Percentiles rank a stretch among this genome's conserved stretches.
phyloP scores from a whole-genome alignment of 1,140 invertebrate genomes.

The Drosophila sechellia region DNA sequence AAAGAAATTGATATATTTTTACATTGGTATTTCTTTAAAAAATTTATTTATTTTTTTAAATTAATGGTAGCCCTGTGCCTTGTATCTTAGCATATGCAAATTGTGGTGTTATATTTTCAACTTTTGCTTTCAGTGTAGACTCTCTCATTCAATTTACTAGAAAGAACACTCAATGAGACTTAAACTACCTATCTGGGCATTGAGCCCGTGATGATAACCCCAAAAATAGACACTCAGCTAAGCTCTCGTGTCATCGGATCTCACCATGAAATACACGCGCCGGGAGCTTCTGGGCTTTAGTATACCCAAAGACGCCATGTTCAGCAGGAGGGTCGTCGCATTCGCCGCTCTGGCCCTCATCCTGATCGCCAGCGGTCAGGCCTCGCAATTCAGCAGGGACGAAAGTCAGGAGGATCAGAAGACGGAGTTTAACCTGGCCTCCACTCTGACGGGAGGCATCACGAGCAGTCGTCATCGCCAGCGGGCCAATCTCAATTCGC shows the following conservation, averaged over 20 bases:
- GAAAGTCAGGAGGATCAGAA: slow-evolving; percentile 55
- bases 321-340: slow-evolving; percentile 3
- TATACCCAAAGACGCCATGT: slow-evolving; percentile 45
- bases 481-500: slow-evolving; percentile 46
- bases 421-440: slow-evolving; percentile 62
- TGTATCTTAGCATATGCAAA: too few species aligned
- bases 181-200: slow-evolving; percentile 16
- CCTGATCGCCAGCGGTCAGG: slow-evolving; percentile 17
- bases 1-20: neutral
- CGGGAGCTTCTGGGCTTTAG: slow-evolving; percentile 30
- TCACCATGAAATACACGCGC: slow-evolving; percentile 30
- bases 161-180: slow-evolving; percentile 28
- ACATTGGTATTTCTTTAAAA: neutral
- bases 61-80: too few species aligned
- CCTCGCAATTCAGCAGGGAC: slow-evolving; percentile 42
- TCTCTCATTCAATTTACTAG: slow-evolving; percentile 5
- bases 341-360: slow-evolving; percentile 26
- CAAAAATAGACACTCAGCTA: slow-evolving; percentile 7
- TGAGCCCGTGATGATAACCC: slow-evolving; percentile 56
- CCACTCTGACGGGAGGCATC: slow-evolving; percentile 60
- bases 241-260: neutral
- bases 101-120: too few species aligned
- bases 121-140: slow-evolving; percentile 1
- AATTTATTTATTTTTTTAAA: neutral
- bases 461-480: slow-evolving; percentile 60